Percentiles rank a stretch among this genome's conserved stretches.
These are phyloP conservation scores for Phalacrocorax carbo DNA, from an alignment of 2,113 vertebrate species.

Conservation along the genomic window DNA sequence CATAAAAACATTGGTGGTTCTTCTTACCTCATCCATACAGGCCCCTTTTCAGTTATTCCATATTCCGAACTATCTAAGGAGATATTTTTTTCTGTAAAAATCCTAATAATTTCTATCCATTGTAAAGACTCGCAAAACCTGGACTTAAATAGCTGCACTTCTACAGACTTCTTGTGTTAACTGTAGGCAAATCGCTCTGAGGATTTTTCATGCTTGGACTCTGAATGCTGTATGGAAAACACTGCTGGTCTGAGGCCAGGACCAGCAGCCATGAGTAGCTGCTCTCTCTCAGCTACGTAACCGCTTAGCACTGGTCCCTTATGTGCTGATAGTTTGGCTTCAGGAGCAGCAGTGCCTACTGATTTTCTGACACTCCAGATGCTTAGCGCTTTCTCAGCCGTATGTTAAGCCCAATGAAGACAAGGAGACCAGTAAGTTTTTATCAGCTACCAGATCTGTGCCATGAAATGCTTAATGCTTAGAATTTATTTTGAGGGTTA, in stretches of 20 bases:
- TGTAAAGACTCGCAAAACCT: neutral
- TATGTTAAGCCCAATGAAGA: neutral
- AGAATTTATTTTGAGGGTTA: neutral
- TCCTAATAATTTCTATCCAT: neutral
- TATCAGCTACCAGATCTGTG: neutral
- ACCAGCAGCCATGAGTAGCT: neutral
- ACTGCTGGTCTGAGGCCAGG: neutral
- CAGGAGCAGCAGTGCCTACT: neutral
- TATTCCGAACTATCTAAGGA: neutral
- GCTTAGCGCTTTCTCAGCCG: neutral
- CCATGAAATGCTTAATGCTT: neutral
- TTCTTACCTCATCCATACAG: neutral
- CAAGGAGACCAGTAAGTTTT: neutral
- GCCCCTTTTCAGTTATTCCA: neutral
- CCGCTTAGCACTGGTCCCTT: rapidly evolving
- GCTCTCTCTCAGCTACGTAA: neutral
- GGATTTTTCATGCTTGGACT: rapidly evolving
- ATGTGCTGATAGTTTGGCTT: neutral
- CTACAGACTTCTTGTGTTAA: neutral
- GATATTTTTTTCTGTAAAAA: neutral
- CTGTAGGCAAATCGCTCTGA: neutral
- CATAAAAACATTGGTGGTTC: neutral
- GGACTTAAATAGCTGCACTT: neutral
- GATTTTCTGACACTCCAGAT: neutral
- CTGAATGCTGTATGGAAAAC: rapidly evolving